These are phyloP conservation scores for Bambusicola thoracicus DNA, from an alignment of 2,113 vertebrate species.

Conservation along the genomic window DNA sequence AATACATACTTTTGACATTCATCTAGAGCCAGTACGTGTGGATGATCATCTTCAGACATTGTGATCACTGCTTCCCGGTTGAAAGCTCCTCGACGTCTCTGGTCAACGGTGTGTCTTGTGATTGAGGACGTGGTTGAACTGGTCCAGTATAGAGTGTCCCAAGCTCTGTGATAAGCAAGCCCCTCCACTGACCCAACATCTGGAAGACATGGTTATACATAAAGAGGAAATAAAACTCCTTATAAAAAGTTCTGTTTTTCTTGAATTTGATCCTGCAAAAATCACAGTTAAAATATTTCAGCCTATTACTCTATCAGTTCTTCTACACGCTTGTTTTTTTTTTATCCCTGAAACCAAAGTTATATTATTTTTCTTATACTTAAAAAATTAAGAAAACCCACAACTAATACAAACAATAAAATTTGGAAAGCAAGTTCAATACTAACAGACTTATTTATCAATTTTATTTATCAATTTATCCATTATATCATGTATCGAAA, in stretches of 20 bases:
- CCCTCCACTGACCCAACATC: conserved; percentile 98
- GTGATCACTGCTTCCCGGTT: conserved; percentile 88
- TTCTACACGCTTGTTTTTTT: accelerated
- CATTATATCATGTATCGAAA: neutral
- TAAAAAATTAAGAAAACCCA: neutral
- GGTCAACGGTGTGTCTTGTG: conserved; percentile 91
- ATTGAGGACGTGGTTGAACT: conserved; percentile 96
- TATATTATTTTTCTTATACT: neutral
- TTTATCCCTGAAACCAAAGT: neutral
- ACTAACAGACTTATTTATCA: neutral
- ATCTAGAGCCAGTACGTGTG: conserved; percentile 91
- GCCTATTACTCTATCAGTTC: neutral
- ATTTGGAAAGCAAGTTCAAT: neutral
- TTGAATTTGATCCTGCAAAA: neutral
- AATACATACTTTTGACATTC: conserved; percentile 92
- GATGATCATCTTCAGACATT: conserved; percentile 96
- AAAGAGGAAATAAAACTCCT: neutral
- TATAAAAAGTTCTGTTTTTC: neutral
- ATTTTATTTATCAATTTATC: neutral
- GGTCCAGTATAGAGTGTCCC: conserved; percentile 97
- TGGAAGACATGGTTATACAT: conserved; percentile 57
- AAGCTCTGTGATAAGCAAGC: conserved; percentile 93
- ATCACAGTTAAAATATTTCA: neutral
- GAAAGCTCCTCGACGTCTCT: conserved; percentile 83
- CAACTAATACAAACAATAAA: too few species aligned